Evolutionary conservation across 2,888 invertebrate species (phyloP), one percentile per base, ranked within the genome.

Genomic region (Aporophyla lueneburgensis): DNA sequence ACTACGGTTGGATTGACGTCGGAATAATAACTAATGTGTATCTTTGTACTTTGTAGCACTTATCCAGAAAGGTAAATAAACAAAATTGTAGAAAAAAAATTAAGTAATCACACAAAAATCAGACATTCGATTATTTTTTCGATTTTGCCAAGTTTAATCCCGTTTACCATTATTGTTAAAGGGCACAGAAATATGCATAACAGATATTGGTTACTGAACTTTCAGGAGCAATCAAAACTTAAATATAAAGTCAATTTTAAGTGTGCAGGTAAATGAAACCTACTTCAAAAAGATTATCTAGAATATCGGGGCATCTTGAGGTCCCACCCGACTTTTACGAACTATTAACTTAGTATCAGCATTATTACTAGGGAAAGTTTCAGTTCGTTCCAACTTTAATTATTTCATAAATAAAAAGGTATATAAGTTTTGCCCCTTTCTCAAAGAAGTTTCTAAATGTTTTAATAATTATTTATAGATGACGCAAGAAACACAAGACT

Each of bases 401-500:
- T 56, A 51, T 71, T 77, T 76, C 19, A 56, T 14, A 62, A 69
- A 63, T 56, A 69, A 73, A 74, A 73, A 65, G 21, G 33, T 63
- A 14, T 49, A 6, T 6, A 53, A 51, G 27, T 40, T 51, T 21
- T 33, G 1, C 21, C 24, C 53, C 19, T 24, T 62, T 81, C 78
- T 59, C 56, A 56, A 33, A 72, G 10, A 72, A 76, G 19, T 70
- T 62, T 7, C 10, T 14, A 12, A 70, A 70, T 65, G 14, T 59
- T 80, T 53, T 66, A 65, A 71, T 58, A 19, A 70, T 78, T 59
- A 46, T 53, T 0, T 56, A 67, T 62, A 10, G 46, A 63, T 71
- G 56, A 43, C 2, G n/a, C 54, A 62, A 70, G 21, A 46, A 9
- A 59, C 70, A 92, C 2, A 49, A 61, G 0, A 62, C 95, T 95